Evolutionary conservation across 2,113 vertebrate species (phyloP).

Genomic region (chimpanzee (Pan troglodytes)): NHGRI_mPanTro3-v2.1_pri NC_072413.2:69940001-69940500

Average conservation of each 20-base stretch:
- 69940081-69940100: neutral
- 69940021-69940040: accelerated
- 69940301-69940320: neutral
- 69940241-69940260: neutral
- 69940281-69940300: neutral
- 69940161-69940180: neutral
- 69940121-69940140: neutral
- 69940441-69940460: neutral
- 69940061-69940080: neutral
- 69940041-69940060: neutral
- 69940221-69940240: slow-evolving; percentile 8
- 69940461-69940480: neutral
- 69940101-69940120: neutral
- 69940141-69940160: neutral
- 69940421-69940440: neutral
- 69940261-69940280: neutral
- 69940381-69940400: neutral
- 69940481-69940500: neutral
- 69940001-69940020: slow-evolving; percentile 92
- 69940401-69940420: neutral
- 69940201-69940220: neutral
- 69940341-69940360: neutral
- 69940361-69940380: neutral
- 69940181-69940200: neutral
- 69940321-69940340: neutral